Base-by-base conservation (phyloP, 2,888 invertebrate genomes). In the Zaprionus bogoriensis region DNA sequence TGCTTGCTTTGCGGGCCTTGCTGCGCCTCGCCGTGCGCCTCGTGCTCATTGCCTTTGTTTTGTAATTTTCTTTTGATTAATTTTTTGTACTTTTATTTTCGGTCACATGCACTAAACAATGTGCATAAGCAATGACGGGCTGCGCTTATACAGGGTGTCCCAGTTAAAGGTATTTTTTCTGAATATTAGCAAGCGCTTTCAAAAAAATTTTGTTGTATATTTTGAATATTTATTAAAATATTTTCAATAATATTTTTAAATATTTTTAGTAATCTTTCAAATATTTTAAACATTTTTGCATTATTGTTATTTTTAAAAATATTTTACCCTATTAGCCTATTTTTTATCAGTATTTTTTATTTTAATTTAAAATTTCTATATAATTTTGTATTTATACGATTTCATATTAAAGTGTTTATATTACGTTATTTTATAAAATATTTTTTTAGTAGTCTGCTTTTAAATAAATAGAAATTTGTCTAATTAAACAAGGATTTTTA, bases 1-100 rank as follows among this genome's bases (percentile, higher is more conserved):
- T 64, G 73, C 73, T 51, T 41, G 59, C 55, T 58, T 57, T 41
- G 17, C 19, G 9, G 23, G 17, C 50, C 62, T 38, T 9, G 51
- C 14, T 46, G 55, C 20, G 39, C 36, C 54, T 39, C 61, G 44
- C 39, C 39, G 27, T n/a, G n/a, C 57, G 54, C 54, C 30, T 59
- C 45, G 62, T 30, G 51, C 55, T 20, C 51, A 63, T 55, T 63
- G 68, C 64, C 63, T 70, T 85, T 87, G 70, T 73, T 73, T 74
- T 69, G 57, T 71, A 53, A 77, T 85, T 74, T 79, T 63, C 66
- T 69, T 76, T 77, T 78, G 69, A 86, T 75, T 80, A 70, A 63
- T 69, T 67, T 79, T 74, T 68, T 66, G 55, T 67, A 46, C 59
- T 63, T 69, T 52, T 62, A 52, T 68, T 77, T 82, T 77, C 47